Conservation (phyloP, 2,797 vertebrate species). For the Meriones psammophilus region DNA sequence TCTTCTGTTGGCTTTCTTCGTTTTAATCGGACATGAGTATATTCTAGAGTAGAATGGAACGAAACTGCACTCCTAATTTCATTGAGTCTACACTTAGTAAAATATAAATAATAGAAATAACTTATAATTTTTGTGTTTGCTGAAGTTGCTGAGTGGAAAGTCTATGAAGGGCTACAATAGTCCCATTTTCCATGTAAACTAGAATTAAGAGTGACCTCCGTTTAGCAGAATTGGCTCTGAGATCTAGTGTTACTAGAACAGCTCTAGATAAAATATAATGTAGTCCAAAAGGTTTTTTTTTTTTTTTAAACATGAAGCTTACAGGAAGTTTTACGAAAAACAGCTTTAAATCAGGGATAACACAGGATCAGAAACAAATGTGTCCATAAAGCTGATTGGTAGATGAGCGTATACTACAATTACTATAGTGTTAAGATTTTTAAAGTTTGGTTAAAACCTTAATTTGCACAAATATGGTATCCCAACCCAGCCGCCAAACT, state of each 20-base stretch:
- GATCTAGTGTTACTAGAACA: not conserved
- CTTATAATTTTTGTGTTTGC: not conserved
- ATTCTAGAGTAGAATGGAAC: conserved; percentile 26
- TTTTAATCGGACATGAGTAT: not conserved
- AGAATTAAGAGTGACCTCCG: not conserved
- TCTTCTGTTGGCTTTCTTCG: not conserved
- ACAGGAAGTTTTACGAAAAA: not conserved
- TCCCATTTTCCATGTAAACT: not conserved
- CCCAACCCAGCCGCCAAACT: not conserved
- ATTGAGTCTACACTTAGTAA: not conserved
- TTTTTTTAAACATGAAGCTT: not conserved
- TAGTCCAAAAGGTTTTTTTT: not conserved
- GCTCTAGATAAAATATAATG: not conserved
- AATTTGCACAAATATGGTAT: not conserved
- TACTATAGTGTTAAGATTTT: conserved; percentile 5
- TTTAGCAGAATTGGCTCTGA: not conserved
- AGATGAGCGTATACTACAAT: not conserved
- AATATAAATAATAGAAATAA: not conserved
- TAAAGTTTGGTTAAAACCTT: not conserved
- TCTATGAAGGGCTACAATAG: not conserved
- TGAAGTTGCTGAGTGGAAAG: not conserved
- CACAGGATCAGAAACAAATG: not conserved
- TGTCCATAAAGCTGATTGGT: not conserved
- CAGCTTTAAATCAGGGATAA: not conserved
- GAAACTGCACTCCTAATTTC: not conserved